Conservation (phyloP, 2,888 invertebrate species). For the Plebejus melissa region DNA sequence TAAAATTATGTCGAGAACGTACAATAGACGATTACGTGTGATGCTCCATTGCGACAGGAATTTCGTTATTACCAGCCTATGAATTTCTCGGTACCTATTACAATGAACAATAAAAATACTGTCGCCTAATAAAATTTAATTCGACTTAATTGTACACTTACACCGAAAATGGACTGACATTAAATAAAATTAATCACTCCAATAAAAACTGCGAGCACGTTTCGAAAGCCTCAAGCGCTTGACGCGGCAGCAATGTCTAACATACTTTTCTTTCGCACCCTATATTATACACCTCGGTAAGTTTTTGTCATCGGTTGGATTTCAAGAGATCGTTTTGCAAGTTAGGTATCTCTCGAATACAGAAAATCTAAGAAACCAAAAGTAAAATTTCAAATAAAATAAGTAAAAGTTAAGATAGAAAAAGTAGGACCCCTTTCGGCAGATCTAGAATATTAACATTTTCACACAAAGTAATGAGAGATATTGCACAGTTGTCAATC, state of each 20-base stretch:
- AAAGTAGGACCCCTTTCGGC: background rate
- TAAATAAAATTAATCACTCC: conserved; percentile 18
- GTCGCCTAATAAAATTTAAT: conserved; percentile 34
- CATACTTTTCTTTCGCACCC: conserved; percentile 15
- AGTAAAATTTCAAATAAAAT: background rate
- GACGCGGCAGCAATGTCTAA: conserved; percentile 10
- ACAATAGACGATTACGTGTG: conserved; percentile 21
- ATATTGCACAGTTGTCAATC: background rate
- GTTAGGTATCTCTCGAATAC: background rate
- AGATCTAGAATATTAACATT: no score
- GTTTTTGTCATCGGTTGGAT: background rate
- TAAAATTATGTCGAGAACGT: background rate
- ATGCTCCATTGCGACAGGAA: background rate
- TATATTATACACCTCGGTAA: conserved; percentile 9
- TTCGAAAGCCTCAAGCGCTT: background rate
- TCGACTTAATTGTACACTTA: conserved; percentile 30
- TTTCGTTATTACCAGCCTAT: background rate
- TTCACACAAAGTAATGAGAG: background rate
- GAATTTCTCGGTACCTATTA: conserved; percentile 22
- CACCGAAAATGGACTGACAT: conserved; percentile 22
- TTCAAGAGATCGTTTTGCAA: background rate
- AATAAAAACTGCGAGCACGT: conserved; percentile 15
- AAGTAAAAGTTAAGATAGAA: background rate
- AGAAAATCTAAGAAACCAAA: background rate
- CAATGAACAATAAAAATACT: conserved; percentile 33